Conservation (phyloP, 2,113 vertebrate species). For the Tinamus guttatus region DNA sequence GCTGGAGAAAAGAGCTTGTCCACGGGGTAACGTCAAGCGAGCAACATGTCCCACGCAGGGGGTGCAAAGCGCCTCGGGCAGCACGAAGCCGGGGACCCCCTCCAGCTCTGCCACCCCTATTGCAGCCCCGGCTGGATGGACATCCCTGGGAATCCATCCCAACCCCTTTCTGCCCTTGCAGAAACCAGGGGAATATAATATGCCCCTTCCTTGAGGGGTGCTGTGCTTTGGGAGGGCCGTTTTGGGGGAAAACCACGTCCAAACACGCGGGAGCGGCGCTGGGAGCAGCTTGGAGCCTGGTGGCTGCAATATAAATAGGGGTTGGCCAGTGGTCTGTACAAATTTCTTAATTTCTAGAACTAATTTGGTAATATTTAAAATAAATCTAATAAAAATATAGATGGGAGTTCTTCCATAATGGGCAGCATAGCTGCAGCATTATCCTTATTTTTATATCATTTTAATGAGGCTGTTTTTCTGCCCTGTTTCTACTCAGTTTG, state of each 20-base stretch:
- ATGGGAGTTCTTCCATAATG: background rate
- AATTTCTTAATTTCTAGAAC: background rate
- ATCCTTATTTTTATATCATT: background rate
- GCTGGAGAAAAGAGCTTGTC: too few species aligned
- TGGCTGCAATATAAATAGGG: background rate
- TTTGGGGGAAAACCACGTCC: background rate
- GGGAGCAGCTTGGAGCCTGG: accelerated
- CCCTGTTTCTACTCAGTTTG: background rate
- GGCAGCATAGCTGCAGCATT: background rate
- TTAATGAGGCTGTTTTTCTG: constrained; percentile 1
- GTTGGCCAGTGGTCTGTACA: background rate
- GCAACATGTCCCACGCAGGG: too few species aligned
- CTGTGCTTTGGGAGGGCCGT: background rate
- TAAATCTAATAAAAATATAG: background rate
- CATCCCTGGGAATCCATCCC: background rate
- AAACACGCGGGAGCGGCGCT: background rate
- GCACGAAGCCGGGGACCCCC: background rate
- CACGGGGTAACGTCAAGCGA: too few species aligned
- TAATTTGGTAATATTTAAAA: background rate
- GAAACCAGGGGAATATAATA: accelerated
- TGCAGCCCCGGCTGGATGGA: too few species aligned
- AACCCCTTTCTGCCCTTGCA: too few species aligned
- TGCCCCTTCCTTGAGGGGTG: background rate
- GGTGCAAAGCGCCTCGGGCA: too few species aligned
- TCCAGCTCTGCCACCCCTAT: background rate